phyloP scores from a whole-genome alignment of 2,113 vertebrate species.

The Ramphastos sulfuratus region DNA sequence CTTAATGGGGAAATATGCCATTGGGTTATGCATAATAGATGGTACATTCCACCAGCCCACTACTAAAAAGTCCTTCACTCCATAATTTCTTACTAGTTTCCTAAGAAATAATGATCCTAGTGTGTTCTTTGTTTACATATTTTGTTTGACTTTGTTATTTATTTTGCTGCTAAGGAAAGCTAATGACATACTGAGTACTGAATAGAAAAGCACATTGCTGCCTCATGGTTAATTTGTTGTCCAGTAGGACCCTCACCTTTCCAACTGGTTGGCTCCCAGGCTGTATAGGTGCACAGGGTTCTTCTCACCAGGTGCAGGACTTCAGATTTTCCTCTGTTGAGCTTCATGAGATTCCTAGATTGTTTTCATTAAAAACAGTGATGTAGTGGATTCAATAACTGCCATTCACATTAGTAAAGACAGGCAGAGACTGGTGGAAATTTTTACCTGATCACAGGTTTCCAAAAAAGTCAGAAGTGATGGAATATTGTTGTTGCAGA shows the following conservation, averaged over 20 bases:
- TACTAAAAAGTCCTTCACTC: background rate
- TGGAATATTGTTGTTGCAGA: background rate
- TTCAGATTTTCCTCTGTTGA: background rate
- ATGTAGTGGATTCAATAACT: background rate
- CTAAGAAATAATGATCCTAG: background rate
- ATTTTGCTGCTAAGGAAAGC: background rate
- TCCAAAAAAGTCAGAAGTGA: background rate
- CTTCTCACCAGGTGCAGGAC: background rate
- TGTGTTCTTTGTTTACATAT: background rate
- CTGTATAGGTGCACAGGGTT: background rate
- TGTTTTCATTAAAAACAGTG: background rate
- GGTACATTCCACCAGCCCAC: background rate
- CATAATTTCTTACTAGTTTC: background rate
- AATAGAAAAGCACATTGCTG: background rate
- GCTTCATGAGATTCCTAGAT: background rate
- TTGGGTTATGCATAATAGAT: background rate
- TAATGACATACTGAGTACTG: background rate
- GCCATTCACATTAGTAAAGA: background rate
- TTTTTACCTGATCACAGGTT: background rate
- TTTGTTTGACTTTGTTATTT: background rate
- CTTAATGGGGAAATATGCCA: background rate
- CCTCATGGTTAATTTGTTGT: background rate
- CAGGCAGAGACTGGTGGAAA: background rate
- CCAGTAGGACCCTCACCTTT: background rate
- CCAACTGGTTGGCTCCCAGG: background rate